phyloP scores from a whole-genome alignment of 2,797 vertebrate species.

The Remorina albescens region DNA sequence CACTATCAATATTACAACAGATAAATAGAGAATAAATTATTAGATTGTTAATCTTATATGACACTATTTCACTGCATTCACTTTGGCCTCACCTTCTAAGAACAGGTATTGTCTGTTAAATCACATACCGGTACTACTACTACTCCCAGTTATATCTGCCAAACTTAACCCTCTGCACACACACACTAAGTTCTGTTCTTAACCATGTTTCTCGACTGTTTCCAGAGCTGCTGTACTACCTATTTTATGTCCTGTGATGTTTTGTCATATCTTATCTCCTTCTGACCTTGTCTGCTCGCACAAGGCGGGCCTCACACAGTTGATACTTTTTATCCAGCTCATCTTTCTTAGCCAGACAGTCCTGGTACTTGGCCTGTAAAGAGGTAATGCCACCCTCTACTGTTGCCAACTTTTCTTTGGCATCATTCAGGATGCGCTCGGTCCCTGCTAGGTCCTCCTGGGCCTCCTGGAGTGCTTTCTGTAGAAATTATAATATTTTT shows the following conservation, averaged over 20 bases:
- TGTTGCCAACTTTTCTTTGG: constrained; percentile 82
- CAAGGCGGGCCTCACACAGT: constrained; percentile 87
- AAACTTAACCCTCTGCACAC: no score
- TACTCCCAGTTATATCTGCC: not conserved
- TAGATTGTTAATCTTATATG: not conserved
- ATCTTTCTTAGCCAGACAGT: constrained; percentile 88
- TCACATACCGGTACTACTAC: no score
- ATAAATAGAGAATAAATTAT: not conserved
- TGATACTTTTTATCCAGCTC: constrained; percentile 90
- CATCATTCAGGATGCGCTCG: constrained; percentile 86
- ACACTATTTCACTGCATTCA: constrained; percentile 1
- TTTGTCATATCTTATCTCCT: constrained; percentile 4
- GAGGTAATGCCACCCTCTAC: constrained; percentile 87
- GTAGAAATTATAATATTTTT: constrained; percentile 27
- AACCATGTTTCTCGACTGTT: not conserved
- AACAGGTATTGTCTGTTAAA: not conserved
- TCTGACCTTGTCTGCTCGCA: constrained; percentile 88
- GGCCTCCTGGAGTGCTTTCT: constrained; percentile 89
- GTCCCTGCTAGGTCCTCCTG: constrained; percentile 88
- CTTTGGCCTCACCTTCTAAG: not conserved
- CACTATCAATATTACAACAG: not conserved
- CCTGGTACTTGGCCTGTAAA: constrained; percentile 87
- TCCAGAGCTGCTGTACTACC: not conserved
- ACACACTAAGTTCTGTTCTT: no score
- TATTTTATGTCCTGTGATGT: not conserved